Percentiles rank a stretch among this genome's conserved stretches.
Evolutionary conservation across 2,797 vertebrate genomes (phyloP).

Genomic region (Poeciliopsis infans): DNA sequence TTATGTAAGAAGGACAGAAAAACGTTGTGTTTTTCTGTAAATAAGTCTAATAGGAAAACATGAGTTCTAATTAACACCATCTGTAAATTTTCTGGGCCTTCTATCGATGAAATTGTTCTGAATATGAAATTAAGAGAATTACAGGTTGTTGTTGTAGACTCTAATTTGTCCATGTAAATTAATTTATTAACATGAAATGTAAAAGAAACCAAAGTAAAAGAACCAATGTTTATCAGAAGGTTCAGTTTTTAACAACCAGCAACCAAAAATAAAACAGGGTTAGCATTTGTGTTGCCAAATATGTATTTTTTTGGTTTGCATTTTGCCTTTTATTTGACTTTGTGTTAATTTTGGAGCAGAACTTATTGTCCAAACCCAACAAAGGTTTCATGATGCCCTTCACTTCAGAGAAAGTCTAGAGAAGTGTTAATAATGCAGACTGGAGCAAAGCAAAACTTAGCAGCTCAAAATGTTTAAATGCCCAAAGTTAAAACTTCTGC

Average conservation of each 20-base stretch:
- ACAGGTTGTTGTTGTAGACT: neutral
- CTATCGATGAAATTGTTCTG: neutral
- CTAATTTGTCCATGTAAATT: too few relatives aligned
- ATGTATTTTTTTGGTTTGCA: neutral
- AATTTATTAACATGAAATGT: neutral
- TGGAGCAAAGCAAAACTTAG: neutral
- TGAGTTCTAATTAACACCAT: neutral
- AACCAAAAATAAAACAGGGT: neutral
- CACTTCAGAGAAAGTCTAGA: neutral
- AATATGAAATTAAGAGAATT: neutral
- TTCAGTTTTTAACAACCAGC: neutral
- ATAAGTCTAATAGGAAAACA: neutral
- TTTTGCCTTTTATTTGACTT: neutral
- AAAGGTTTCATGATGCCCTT: neutral
- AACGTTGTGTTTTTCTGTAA: neutral
- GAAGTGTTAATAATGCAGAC: neutral
- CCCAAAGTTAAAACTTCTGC: neutral
- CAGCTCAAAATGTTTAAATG: neutral
- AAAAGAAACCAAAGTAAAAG: neutral
- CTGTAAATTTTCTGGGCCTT: neutral
- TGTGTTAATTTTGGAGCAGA: neutral
- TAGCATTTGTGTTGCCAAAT: neutral
- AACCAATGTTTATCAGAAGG: neutral
- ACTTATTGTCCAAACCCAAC: neutral
- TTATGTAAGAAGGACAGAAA: neutral